These are phyloP conservation scores for Lumbricus terrestris DNA, from an alignment of 2,888 invertebrate species.

Conservation along the genomic window DNA sequence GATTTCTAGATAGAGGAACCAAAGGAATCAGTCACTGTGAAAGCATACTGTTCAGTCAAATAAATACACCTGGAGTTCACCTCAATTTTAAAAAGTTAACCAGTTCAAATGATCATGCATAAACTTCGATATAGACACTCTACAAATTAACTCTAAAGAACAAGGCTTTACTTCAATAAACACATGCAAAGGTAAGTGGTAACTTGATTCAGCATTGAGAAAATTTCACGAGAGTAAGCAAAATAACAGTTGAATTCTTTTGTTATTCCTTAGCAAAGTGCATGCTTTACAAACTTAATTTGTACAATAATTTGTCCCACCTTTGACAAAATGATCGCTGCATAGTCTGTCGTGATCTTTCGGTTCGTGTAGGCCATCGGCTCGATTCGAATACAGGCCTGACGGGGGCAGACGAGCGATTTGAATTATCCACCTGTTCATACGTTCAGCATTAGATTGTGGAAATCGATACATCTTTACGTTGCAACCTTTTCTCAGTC, in stretches of 20 bases:
- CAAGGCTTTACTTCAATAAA: neutral
- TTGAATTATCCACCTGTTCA: neutral
- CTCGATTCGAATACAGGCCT: neutral
- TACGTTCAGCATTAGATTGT: neutral
- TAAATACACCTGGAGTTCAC: too few species aligned
- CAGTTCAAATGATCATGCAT: too few species aligned
- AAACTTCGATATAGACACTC: too few species aligned
- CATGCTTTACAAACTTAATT: neutral
- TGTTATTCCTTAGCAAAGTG: neutral
- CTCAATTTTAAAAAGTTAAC: too few species aligned
- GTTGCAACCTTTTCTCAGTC: neutral
- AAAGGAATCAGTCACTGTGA: too few species aligned
- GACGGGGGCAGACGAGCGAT: neutral
- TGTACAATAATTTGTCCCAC: neutral
- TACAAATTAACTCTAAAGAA: neutral
- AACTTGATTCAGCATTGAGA: neutral
- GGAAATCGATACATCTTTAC: conserved; percentile 12
- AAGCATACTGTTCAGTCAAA: too few species aligned
- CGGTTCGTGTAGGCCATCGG: neutral
- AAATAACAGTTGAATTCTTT: neutral
- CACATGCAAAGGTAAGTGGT: neutral
- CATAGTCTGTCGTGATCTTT: conserved; percentile 6
- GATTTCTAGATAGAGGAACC: too few species aligned
- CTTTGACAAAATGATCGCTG: conserved; percentile 14
- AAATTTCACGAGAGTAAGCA: neutral